Conservation (phyloP, 2,113 vertebrate genomes). For the Athene cunicularia region DNA sequence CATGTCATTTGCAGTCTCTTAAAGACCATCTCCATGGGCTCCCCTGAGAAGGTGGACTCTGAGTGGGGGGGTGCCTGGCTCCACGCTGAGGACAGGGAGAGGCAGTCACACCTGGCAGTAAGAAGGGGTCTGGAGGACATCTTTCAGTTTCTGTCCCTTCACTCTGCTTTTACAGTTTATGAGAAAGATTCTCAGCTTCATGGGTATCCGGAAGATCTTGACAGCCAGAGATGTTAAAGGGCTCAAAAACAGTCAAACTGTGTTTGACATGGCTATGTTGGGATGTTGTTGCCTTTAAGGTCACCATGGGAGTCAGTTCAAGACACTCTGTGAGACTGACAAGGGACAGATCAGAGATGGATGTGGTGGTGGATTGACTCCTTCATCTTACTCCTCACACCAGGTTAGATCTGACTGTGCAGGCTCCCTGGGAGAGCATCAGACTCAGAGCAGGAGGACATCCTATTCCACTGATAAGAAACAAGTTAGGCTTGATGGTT, state of each 20-base stretch:
- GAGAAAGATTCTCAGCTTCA: background rate
- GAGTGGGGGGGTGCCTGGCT: background rate
- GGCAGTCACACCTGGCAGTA: background rate
- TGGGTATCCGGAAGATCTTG: background rate
- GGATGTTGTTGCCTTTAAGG: background rate
- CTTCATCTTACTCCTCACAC: background rate
- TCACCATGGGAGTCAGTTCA: background rate
- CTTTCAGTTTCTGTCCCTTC: background rate
- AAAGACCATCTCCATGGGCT: background rate
- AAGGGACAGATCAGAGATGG: background rate
- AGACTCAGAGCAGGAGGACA: background rate
- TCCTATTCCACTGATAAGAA: background rate
- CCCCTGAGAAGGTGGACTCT: background rate
- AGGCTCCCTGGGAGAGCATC: background rate
- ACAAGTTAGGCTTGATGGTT: background rate
- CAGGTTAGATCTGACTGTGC: background rate
- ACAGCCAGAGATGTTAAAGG: background rate
- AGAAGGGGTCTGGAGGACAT: background rate
- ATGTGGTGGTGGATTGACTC: background rate
- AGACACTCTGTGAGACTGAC: background rate
- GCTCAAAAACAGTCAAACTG: background rate
- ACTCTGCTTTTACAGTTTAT: background rate
- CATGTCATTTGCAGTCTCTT: background rate
- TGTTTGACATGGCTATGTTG: background rate
- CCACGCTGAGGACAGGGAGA: rapidly evolving